Conservation (phyloP, 2,888 invertebrate genomes). For the Mechanitis mazaeus region DNA sequence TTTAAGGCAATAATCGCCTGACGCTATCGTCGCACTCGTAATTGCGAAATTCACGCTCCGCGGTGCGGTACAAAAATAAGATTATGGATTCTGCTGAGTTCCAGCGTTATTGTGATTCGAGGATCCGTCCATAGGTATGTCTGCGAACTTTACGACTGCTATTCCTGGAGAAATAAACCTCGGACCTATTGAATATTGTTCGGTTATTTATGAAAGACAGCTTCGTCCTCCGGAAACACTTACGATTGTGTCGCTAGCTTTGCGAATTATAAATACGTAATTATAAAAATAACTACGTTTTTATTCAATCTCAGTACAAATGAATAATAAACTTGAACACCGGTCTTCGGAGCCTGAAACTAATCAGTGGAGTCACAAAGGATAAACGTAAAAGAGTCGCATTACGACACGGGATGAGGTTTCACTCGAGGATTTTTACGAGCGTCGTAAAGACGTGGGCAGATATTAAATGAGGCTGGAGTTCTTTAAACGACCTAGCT, state of each 20-base stretch:
- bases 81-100: slow-evolving; percentile 77
- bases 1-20: slow-evolving; percentile 53
- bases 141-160: slow-evolving; percentile 71
- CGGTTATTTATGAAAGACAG: slow-evolving; percentile 72
- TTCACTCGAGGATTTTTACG: slow-evolving; percentile 48
- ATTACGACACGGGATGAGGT: slow-evolving; percentile 53
- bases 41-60: slow-evolving; percentile 77
- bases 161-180: slow-evolving; percentile 74
- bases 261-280: background rate
- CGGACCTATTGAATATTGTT: slow-evolving; percentile 72
- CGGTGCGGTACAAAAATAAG: slow-evolving; percentile 77
- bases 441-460: slow-evolving; percentile 55
- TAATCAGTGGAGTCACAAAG: slow-evolving; percentile 33
- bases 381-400: slow-evolving; percentile 41
- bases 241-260: slow-evolving; percentile 10
- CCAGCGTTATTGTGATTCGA: slow-evolving; percentile 76
- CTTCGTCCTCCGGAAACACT: slow-evolving; percentile 55
- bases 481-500: slow-evolving; percentile 9
- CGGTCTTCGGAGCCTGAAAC: slow-evolving; percentile 6
- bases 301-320: background rate
- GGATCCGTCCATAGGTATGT: slow-evolving; percentile 76
- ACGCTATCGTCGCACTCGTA: slow-evolving; percentile 48
- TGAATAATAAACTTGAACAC: background rate
- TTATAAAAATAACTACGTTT: background rate
- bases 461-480: slow-evolving; percentile 46